Evolutionary conservation across 2,797 vertebrate genomes (phyloP).

Genomic region (Natrix natrix): DNA sequence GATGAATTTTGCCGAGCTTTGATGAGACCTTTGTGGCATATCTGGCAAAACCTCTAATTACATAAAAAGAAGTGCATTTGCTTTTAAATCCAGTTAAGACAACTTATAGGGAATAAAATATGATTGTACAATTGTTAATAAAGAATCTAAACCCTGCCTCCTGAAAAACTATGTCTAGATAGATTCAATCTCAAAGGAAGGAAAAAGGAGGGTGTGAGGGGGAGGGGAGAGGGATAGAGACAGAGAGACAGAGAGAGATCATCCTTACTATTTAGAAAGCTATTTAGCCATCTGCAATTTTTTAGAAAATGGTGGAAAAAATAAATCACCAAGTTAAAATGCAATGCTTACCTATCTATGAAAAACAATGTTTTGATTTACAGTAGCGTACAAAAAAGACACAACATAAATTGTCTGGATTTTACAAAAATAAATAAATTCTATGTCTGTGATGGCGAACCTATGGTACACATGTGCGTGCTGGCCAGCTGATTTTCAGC

Average conservation of each 20-base stretch:
- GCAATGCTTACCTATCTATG: background rate
- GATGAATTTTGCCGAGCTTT: background rate
- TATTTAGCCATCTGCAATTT: too few relatives aligned
- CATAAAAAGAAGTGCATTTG: conserved; percentile 1
- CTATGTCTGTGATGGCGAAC: background rate
- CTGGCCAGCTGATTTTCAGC: too few relatives aligned
- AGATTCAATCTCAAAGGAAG: background rate
- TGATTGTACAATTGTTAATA: background rate
- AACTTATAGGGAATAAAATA: background rate
- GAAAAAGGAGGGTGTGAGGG: too few relatives aligned
- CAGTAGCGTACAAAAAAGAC: background rate
- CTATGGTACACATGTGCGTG: too few relatives aligned
- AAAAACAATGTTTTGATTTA: background rate
- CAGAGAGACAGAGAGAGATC: too few relatives aligned
- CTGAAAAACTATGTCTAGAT: background rate
- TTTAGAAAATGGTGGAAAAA: too few relatives aligned
- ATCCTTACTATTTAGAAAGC: too few relatives aligned
- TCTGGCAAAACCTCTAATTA: background rate
- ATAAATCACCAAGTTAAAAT: background rate
- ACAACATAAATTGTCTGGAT: background rate
- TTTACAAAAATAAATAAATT: background rate
- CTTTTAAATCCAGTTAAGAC: background rate
- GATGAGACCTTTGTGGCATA: background rate
- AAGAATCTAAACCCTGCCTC: background rate
- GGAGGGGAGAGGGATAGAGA: background rate